Conservation (phyloP, 2,113 vertebrate genomes). For the Sitta europaea region DNA sequence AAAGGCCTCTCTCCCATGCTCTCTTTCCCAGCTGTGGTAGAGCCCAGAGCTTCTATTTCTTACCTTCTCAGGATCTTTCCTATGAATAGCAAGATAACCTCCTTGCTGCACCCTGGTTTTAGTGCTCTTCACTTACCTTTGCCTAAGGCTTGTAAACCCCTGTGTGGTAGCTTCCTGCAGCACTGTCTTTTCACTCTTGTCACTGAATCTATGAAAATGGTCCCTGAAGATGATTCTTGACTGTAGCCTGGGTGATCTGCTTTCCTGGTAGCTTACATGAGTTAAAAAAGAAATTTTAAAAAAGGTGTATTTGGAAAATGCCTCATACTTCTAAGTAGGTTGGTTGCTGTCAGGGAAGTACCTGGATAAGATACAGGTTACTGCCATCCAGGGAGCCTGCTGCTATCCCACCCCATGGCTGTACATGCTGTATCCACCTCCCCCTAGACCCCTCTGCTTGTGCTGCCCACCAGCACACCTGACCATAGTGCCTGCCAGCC, state of each 20-base stretch:
- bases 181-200: too few species aligned
- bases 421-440: not conserved
- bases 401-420: not conserved
- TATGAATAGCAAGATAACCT: not conserved
- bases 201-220: not conserved
- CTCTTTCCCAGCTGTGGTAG: fast-evolving
- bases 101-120: not conserved
- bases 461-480: not conserved
- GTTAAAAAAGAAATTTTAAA: not conserved
- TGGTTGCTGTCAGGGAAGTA: not conserved
- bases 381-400: not conserved
- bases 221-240: not conserved
- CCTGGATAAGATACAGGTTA: not conserved
- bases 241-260: not conserved
- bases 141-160: not conserved
- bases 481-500: not conserved
- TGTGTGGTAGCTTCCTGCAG: not conserved
- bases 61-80: not conserved
- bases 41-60: not conserved
- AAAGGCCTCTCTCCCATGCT: not conserved
- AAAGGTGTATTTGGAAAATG: not conserved
- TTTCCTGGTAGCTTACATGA: not conserved
- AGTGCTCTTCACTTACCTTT: not conserved
- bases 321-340: fast-evolving
- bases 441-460: not conserved